Evolutionary conservation across 2,888 invertebrate species (phyloP).

Genomic region (Hipparchia semele): DNA sequence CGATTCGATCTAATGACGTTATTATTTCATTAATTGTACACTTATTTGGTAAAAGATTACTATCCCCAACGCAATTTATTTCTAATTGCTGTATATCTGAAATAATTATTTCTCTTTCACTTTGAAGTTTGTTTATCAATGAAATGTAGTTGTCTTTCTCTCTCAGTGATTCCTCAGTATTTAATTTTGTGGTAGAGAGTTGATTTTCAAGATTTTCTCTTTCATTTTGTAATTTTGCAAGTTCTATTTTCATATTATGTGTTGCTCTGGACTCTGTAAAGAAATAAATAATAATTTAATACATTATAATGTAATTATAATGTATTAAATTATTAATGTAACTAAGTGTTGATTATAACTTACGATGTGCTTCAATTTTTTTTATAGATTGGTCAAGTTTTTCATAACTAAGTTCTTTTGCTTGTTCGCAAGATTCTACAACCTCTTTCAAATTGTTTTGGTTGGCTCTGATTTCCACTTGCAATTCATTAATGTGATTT

Average conservation of each 20-base stretch:
- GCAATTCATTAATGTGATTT: constrained; percentile 69
- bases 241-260: constrained; percentile 73
- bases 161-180: constrained; percentile 52
- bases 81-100: constrained; percentile 67
- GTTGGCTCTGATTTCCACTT: constrained; percentile 64
- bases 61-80: constrained; percentile 62
- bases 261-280: constrained; percentile 69
- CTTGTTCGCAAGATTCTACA: constrained; percentile 62
- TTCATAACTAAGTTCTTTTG: constrained; percentile 55
- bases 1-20: constrained; percentile 59
- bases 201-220: constrained; percentile 58
- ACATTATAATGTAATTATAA: too few relatives aligned
- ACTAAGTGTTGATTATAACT: constrained; percentile 34
- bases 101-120: constrained; percentile 62
- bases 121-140: constrained; percentile 55
- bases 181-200: constrained; percentile 54
- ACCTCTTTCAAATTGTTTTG: constrained; percentile 56
- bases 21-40: constrained; percentile 59
- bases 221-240: constrained; percentile 60
- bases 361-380: constrained; percentile 73
- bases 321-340: too few relatives aligned
- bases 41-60: constrained; percentile 53
- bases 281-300: constrained; percentile 2
- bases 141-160: constrained; percentile 57
- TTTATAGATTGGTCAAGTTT: constrained; percentile 59